Conservation (phyloP, 2,113 vertebrate species). For the Psilopsiagon aymara region DNA sequence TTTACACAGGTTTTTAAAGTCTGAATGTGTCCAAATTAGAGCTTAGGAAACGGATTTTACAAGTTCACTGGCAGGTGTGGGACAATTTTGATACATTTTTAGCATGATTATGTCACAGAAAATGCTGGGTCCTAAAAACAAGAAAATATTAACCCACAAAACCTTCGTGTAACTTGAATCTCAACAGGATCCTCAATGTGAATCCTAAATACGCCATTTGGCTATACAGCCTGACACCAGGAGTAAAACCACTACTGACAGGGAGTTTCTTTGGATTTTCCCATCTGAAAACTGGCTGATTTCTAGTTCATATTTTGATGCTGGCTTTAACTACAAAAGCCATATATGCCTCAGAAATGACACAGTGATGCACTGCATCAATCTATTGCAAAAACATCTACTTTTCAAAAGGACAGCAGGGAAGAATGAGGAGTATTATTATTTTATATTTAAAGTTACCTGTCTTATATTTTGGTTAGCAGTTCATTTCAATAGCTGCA, state of each 20-base stretch:
- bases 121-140: background rate
- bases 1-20: background rate
- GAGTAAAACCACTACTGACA: background rate
- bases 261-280: background rate
- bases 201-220: background rate
- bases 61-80: background rate
- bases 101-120: background rate
- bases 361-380: background rate
- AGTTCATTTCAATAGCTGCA: background rate
- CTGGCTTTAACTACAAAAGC: background rate
- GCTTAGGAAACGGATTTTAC: background rate
- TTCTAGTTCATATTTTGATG: background rate
- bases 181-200: background rate
- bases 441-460: background rate
- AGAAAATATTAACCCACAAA: background rate
- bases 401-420: background rate
- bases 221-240: background rate
- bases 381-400: background rate
- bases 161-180: background rate
- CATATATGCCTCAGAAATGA: background rate
- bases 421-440: background rate
- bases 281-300: background rate
- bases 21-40: background rate
- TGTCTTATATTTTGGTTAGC: background rate
- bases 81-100: background rate